phyloP scores from a whole-genome alignment of 2,113 vertebrate genomes.

The Castor canadensis region DNA sequence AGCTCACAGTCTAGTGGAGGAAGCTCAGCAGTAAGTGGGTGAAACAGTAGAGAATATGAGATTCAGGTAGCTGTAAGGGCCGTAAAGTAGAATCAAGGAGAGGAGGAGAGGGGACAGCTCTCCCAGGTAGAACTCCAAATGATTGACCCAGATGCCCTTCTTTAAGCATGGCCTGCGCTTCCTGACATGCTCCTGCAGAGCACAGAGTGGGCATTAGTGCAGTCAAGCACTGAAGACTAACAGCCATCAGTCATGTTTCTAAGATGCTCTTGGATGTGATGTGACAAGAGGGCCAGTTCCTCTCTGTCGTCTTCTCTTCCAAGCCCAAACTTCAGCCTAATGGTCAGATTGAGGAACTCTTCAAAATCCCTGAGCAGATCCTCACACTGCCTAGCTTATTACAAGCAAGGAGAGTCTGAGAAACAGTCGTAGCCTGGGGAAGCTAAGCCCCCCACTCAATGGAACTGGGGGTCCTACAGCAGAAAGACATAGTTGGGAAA shows the following conservation, averaged over 20 bases:
- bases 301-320: neutral
- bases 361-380: neutral
- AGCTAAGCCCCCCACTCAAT: neutral
- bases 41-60: neutral
- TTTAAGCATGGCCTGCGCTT: neutral
- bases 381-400: neutral
- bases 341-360: neutral
- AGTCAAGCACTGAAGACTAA: neutral
- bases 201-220: accelerated
- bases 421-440: neutral
- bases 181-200: neutral
- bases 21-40: neutral
- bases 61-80: neutral
- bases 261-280: neutral
- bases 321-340: neutral
- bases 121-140: neutral
- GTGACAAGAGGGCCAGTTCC: neutral
- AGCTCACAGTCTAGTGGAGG: neutral
- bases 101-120: neutral
- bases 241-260: no score
- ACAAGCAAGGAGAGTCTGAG: neutral
- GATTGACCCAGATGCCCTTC: neutral
- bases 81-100: neutral
- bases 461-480: neutral
- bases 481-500: neutral